Conservation (phyloP, 2,888 invertebrate species). For the Perizoma flavofasciatum region DNA sequence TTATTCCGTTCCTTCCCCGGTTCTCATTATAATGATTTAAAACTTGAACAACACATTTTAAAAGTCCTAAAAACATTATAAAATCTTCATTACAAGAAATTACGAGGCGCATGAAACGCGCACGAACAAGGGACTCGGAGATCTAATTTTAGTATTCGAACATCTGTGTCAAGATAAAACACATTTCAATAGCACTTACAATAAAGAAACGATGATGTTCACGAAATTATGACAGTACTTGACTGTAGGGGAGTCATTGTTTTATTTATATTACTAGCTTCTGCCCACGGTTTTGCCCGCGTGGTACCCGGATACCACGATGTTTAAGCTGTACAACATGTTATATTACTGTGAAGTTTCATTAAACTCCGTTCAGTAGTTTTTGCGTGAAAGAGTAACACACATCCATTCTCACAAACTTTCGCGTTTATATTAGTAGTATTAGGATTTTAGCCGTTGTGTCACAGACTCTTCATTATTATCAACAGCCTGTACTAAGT, state of each 20-base stretch:
- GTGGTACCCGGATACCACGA: too few relatives aligned
- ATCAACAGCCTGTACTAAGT: too few relatives aligned
- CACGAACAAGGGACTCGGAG: constrained; percentile 5
- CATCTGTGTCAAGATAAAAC: constrained; percentile 21
- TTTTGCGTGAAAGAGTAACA: too few relatives aligned
- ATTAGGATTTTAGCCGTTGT: too few relatives aligned
- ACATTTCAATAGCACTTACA: constrained; percentile 18
- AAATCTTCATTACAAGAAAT: constrained; percentile 10
- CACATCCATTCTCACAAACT: too few relatives aligned
- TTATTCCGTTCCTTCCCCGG: too few relatives aligned
- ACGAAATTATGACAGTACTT: constrained; percentile 5
- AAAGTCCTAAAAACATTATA: constrained; percentile 24
- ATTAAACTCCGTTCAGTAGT: too few relatives aligned
- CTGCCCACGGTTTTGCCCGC: too few relatives aligned
- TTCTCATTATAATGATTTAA: background rate
- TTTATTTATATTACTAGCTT: background rate
- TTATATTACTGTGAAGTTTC: too few relatives aligned
- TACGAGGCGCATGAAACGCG: background rate
- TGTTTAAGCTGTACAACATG: too few relatives aligned
- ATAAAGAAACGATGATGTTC: constrained; percentile 10
- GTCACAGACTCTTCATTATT: too few relatives aligned
- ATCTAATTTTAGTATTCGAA: constrained; percentile 19
- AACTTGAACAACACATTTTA: constrained; percentile 17
- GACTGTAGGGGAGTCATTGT: background rate
- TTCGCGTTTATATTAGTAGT: too few relatives aligned